Base-by-base conservation (phyloP, 2,888 invertebrate genomes). In the Tromatobia lineatoria region DNA sequence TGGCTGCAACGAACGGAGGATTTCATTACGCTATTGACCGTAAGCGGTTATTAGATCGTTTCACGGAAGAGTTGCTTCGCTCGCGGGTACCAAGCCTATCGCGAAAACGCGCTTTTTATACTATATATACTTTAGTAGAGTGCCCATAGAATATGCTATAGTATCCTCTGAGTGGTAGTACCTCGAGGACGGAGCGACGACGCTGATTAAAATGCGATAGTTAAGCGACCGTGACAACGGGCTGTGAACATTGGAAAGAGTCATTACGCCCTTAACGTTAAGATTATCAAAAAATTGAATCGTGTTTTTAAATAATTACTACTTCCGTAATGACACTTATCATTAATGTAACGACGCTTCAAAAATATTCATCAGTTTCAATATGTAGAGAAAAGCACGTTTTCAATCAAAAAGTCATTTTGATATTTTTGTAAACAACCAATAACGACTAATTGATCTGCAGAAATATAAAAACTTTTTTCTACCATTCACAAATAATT, bases 1-100 rank as follows among this genome's bases (percentile, higher is more conserved):
- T 54, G 57, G 50, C 15, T 25, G 71, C 71, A 77, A 76, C 75
- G 61, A 76, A 75, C 69, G 70, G 25, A 67, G 70, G 77, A 87
- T 82, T 87, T 82, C 77, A 79, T 85, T 79, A 85, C 42, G 80
- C 85, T 82, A 86, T 85, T 85, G 76, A 86, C 76, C 83, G 79
- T 83, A 81, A 80, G 73, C 80, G 80, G 74, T 79, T 86, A 82
- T 87, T 80, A 82, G 74, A 78, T 82, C 80, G 73, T 86, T 87
- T 87, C 64, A 86, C 82, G 83, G 77, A 73, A 71, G 80, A 78
- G 77, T 82, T 71, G 80, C 80, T 80, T 78, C 75, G 86, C 74
- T 84, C 70, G 73, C 57, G 50, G 47, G 50, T 61, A 64, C 61
- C 45, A 13, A 23, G 20, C 61, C 73, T 20, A 54, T 71, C 61